These are phyloP conservation scores for Pagetopsis macropterus DNA, from an alignment of 2,797 vertebrate species.

Conservation along the genomic window DNA sequence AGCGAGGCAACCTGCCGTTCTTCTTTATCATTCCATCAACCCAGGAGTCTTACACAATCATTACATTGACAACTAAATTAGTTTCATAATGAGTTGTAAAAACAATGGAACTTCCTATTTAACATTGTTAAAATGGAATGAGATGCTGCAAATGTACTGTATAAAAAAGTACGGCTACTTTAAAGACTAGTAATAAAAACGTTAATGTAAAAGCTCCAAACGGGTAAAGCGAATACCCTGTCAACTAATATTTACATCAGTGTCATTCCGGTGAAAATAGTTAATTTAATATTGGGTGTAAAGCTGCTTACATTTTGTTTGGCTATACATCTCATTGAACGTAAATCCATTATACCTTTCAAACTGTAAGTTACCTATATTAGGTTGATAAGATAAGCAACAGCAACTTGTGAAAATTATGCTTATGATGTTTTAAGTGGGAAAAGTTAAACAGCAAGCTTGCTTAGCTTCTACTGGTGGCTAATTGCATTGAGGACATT, in stretches of 20 bases:
- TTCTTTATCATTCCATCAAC: conserved; percentile 16
- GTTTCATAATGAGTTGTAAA: not conserved
- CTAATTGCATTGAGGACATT: not conserved
- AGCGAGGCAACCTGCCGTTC: not conserved
- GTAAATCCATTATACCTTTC: not conserved
- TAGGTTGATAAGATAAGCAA: no score
- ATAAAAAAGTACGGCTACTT: not conserved
- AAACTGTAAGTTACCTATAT: not conserved
- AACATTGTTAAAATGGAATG: not conserved
- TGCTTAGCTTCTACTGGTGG: not conserved
- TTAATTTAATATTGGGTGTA: not conserved
- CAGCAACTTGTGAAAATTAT: not conserved
- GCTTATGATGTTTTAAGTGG: not conserved
- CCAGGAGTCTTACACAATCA: conserved; percentile 8
- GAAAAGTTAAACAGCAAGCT: no score
- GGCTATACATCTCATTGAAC: not conserved
- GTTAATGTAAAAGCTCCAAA: not conserved
- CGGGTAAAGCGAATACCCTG: not conserved
- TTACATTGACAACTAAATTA: not conserved
- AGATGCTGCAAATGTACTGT: not conserved
- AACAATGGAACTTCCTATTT: not conserved
- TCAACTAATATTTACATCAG: not conserved
- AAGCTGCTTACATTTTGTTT: not conserved
- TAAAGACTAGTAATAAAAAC: not conserved
- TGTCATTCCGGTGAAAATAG: not conserved